These are phyloP conservation scores for Halichondria panicea DNA, from an alignment of 37 sponge, comb jelly and placozoan species.

Conservation along the genomic window DNA sequence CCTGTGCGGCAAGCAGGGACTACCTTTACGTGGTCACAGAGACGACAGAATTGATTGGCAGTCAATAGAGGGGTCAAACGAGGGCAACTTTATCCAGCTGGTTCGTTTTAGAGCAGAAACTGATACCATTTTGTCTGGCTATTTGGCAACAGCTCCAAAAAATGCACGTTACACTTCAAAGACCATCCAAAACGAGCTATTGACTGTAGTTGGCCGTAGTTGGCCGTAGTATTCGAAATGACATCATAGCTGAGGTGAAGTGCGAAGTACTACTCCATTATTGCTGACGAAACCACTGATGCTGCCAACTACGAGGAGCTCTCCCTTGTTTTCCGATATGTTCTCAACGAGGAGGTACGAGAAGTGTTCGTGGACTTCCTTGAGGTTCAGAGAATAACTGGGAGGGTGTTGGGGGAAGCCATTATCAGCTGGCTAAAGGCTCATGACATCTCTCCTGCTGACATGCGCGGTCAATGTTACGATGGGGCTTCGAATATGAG, in stretches of 20 bases:
- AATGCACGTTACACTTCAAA: slow-evolving; percentile 77
- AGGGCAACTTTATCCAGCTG: slow-evolving; percentile 64
- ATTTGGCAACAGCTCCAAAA: slow-evolving; percentile 44
- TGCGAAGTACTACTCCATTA: slow-evolving; percentile 57
- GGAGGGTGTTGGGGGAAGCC: slow-evolving; percentile 20
- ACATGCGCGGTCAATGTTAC: slow-evolving; percentile 60
- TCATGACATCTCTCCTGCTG: slow-evolving; percentile 10
- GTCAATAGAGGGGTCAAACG: slow-evolving; percentile 28
- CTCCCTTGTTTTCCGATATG: slow-evolving; percentile 43
- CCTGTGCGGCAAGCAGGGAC: slow-evolving; percentile 70
- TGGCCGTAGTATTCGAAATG: slow-evolving; percentile 22
- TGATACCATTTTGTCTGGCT: slow-evolving; percentile 37
- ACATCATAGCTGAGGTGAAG: slow-evolving; percentile 30
- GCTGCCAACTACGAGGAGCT: slow-evolving; percentile 49
- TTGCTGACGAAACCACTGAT: slow-evolving; percentile 72
- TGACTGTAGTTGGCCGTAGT: slow-evolving; percentile 28
- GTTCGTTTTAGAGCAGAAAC: slow-evolving; percentile 71
- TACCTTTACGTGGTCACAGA: slow-evolving; percentile 62
- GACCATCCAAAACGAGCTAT: slow-evolving; percentile 71
- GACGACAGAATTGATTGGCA: slow-evolving; percentile 51
- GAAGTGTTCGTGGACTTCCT: slow-evolving; percentile 60
- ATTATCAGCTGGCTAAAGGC: slow-evolving; percentile 28
- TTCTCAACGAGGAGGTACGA: slow-evolving; percentile 13
- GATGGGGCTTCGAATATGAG: slow-evolving; percentile 64
- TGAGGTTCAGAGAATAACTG: slow-evolving; percentile 61